Percentiles rank a stretch among this genome's conserved stretches.
Evolutionary conservation across 2,888 invertebrate genomes (phyloP).

Genomic region (Trichacis sp.): DNA sequence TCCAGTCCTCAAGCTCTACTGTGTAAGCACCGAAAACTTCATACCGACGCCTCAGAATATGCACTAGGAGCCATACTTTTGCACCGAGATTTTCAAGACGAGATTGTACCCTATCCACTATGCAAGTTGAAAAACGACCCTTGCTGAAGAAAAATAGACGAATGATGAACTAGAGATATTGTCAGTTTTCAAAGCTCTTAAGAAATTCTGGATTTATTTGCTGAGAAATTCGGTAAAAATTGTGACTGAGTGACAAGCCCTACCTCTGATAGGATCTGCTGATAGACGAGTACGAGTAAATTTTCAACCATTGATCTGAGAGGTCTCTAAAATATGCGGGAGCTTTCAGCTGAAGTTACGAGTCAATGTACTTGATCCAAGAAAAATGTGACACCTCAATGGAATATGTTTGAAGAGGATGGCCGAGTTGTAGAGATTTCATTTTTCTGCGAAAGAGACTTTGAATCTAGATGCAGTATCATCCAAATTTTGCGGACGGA

Average conservation of each 20-base stretch:
- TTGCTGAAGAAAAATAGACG: slow-evolving; percentile 40
- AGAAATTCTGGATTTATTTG: slow-evolving; percentile 47
- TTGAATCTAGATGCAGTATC: too few relatives aligned
- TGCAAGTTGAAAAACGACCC: slow-evolving; percentile 44
- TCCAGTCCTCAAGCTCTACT: slow-evolving; percentile 32
- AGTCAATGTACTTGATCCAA: too few relatives aligned
- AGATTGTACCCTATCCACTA: slow-evolving; percentile 47
- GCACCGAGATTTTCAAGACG: slow-evolving; percentile 29
- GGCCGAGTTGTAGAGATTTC: too few relatives aligned
- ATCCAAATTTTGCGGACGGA: too few relatives aligned
- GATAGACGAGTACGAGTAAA: too few relatives aligned
- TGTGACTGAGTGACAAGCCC: slow-evolving; percentile 44
- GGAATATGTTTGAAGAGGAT: too few relatives aligned
- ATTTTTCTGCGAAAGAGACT: too few relatives aligned
- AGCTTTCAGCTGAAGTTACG: too few relatives aligned
- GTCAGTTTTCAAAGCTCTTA: slow-evolving; percentile 43
- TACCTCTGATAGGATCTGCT: too few relatives aligned
- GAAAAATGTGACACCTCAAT: too few relatives aligned
- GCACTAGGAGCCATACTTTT: slow-evolving; percentile 43
- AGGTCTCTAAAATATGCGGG: too few relatives aligned
- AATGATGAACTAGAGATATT: slow-evolving; percentile 47
- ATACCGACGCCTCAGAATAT: slow-evolving; percentile 35
- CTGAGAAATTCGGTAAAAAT: slow-evolving; percentile 42
- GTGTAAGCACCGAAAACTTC: slow-evolving; percentile 29
- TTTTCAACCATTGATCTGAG: too few relatives aligned